Conservation (phyloP, 2,888 invertebrate genomes). For the Exocentrus adspersus region DNA sequence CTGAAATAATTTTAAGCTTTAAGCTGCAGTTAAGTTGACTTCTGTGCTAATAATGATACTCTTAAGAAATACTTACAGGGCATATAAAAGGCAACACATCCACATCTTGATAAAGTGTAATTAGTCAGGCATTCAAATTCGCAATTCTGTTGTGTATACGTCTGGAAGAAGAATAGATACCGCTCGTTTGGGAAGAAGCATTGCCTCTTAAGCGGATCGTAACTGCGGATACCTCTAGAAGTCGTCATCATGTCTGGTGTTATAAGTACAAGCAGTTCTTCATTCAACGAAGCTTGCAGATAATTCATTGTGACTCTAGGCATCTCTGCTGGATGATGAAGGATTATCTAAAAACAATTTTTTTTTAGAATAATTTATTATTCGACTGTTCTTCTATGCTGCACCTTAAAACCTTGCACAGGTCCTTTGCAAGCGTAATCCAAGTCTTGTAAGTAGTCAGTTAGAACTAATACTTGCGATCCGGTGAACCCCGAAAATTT, state of each 20-base stretch:
- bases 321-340: constrained; percentile 76
- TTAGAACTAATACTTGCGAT: constrained; percentile 72
- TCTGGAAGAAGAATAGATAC: constrained; percentile 4
- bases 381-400: no score
- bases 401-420: constrained; percentile 78
- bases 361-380: no score
- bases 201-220: constrained; percentile 12
- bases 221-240: background rate
- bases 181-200: constrained; percentile 12
- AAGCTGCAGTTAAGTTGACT: no score
- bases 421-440: constrained; percentile 78
- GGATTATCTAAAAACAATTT: constrained; percentile 69
- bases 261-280: constrained; percentile 69
- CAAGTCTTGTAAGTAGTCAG: constrained; percentile 69
- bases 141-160: constrained; percentile 15
- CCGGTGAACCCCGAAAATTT: constrained; percentile 73
- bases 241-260: constrained; percentile 17
- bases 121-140: constrained; percentile 12
- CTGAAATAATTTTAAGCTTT: constrained; percentile 7
- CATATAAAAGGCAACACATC: constrained; percentile 19
- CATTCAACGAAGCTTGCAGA: constrained; percentile 75
- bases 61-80: constrained; percentile 1
- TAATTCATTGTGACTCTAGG: constrained; percentile 75
- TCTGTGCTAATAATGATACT: no score
- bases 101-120: constrained; percentile 9